Base-by-base conservation (phyloP, 64 coral and sea anemone species). In the Astreopora myriophthalma region DNA sequence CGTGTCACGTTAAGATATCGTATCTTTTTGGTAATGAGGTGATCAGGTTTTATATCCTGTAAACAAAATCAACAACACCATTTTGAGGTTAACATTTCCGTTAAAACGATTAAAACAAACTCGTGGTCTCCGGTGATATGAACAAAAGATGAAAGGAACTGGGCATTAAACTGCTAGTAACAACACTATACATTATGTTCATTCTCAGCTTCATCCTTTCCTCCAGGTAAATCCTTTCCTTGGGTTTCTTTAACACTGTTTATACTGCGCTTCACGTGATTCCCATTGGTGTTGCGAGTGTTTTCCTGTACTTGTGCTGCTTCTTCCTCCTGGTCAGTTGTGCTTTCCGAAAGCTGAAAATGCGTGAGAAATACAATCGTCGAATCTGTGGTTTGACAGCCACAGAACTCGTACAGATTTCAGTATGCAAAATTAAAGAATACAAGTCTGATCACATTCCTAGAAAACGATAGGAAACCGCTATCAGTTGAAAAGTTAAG, bases 281-380 rank as follows among this genome's bases (percentile, higher is more conserved):
- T 34, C 17, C 70, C 70, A 73, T 8, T 73, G 16, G 33, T 20
- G 1, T 37, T 2, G 19, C 33, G 16, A 3, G 2, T 16, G 37
- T 0, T 73, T 73, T 37, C 1, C 1, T 73, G 9, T 0, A 34
- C 16, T 73, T 37, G 33, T 37, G 2, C 29, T 37, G 31, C 33
- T 22, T 73, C 33, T 73, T 73, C 70, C 6, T 73, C 70, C 3
- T 73, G 70, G 34, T 73, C 70, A 12, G 70, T 73, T 73, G 70
- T 73, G 16, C 70, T 31, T 34, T 73, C 70, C 33, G 70, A 73
- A 73, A 73, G 70, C 70, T 73, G 7, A 23, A 73, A 34, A 73
- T 22, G 34, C 5, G 13, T 20, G 34, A 22, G 17, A 25, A 34
- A 7, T 13, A 19, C 2, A 30, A 1, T 29, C 16, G 7, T 70